Conservation (phyloP, 2,113 vertebrate genomes). For the Macquaria australasica region DNA sequence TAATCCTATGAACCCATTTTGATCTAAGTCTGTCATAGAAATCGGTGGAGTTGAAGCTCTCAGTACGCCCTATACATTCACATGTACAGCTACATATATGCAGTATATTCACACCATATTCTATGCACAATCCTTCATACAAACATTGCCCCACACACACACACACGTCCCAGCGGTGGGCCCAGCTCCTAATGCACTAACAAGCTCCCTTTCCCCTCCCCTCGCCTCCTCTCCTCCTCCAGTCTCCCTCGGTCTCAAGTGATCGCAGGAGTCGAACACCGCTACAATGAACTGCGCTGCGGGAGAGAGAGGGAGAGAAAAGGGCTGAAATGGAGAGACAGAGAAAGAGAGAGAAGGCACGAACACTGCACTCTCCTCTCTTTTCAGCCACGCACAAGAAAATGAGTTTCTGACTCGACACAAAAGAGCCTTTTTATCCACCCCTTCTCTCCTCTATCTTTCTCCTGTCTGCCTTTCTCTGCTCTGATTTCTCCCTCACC, state of each 20-base stretch:
- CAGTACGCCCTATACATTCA: not conserved
- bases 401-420: slow-evolving; percentile 98
- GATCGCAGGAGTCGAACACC: slow-evolving; percentile 93
- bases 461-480: slow-evolving; percentile 52
- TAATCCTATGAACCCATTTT: not conserved
- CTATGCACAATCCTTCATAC: not conserved
- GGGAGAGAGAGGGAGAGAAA: slow-evolving; percentile 91
- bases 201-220: slow-evolving; percentile 93
- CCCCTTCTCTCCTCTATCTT: slow-evolving; percentile 39
- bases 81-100: not conserved
- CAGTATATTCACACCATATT: not conserved
- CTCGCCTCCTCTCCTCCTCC: slow-evolving; percentile 80
- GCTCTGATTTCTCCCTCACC: slow-evolving; percentile 39
- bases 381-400: slow-evolving; percentile 95
- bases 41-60: not conserved
- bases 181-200: slow-evolving; percentile 95
- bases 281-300: slow-evolving; percentile 95
- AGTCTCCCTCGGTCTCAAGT: slow-evolving; percentile 85
- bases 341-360: slow-evolving; percentile 89
- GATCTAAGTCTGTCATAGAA: not conserved
- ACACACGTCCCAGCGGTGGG: slow-evolving; percentile 55
- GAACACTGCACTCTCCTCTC: slow-evolving; percentile 88
- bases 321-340: slow-evolving; percentile 88
- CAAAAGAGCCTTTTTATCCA: slow-evolving; percentile 95
- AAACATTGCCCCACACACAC: slow-evolving; percentile 24